Base-by-base conservation (phyloP, 2,797 vertebrate genomes). In the Poeciliopsis gracilis region DNA sequence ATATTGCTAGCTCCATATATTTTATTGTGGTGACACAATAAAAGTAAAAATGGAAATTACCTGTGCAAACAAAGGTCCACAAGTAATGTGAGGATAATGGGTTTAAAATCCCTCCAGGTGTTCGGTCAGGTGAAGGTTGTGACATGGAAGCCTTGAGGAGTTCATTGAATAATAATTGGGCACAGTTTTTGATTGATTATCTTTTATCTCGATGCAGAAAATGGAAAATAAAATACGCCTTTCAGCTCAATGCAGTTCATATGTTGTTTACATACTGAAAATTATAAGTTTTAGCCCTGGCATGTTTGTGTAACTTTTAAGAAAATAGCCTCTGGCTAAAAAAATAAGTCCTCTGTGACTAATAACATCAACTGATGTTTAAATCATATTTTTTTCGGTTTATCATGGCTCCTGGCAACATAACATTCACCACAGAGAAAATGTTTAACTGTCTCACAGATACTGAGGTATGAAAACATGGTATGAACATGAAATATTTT, bases 131-230 rank as follows among this genome's bases (percentile, higher is more conserved):
- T 20, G 0, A 59, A 76, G 77, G 69, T 84, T 82, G 74, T 15
- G 79, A 73, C 75, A 43, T 41, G 3, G 23, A 72, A 76, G 81
- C 46, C 30, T 63, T 33, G 23, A 69, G 82, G 61, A 84, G 23
- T 73, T 79, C 84, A 83, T 73, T 83, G 81, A 86, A 73, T 75
- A 71, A 73, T 81, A 82, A 67, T 61, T 76, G 51, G 75, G 77
- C 71, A 71, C 57, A 84, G 67, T 83, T 88, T 87, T 77, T 88
- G 91, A 90, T 88, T 80, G 85, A 92, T 90, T 75, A 78, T 89
- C 77, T 80, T 59, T 78, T 79, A 82, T 61, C 76, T 77, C n/a
- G 23, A 30, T 73, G 80, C 45, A 49, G 80, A 72, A 78, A 18
- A 41, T 41, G 71, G 82, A 84, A 86, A 80, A 70, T 61, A 82